Percentiles rank a stretch among this genome's conserved stretches.
phyloP scores from a whole-genome alignment of 2,888 invertebrate species.

The Petrolisthes manimaculis region DNA sequence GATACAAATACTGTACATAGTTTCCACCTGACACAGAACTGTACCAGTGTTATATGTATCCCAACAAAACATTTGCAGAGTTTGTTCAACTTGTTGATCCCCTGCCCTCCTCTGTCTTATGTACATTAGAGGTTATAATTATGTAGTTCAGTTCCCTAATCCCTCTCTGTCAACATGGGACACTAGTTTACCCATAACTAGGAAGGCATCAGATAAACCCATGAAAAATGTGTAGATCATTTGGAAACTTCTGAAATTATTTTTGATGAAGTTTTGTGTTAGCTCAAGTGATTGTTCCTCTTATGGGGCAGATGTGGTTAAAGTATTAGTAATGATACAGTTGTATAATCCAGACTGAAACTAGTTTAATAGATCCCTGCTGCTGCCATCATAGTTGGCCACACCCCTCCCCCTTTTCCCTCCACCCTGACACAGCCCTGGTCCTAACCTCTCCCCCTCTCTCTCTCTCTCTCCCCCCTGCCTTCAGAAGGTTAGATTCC shows the following conservation, averaged over 20 bases:
- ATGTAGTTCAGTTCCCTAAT: slow-evolving; percentile 41
- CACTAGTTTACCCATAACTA: slow-evolving; percentile 42
- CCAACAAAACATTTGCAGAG: too few species aligned
- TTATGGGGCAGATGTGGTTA: not conserved
- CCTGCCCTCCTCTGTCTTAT: not conserved
- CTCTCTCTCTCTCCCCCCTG: slow-evolving; percentile 52
- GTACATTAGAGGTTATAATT: slow-evolving; percentile 6
- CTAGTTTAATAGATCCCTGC: not conserved
- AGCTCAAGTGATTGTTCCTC: too few species aligned
- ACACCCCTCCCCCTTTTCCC: not conserved
- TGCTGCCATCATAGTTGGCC: slow-evolving; percentile 58
- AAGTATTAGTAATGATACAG: not conserved
- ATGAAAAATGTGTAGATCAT: not conserved
- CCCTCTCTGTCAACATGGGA: slow-evolving; percentile 40
- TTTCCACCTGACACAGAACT: slow-evolving; percentile 31
- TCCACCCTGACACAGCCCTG: slow-evolving; percentile 43
- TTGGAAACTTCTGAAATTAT: not conserved
- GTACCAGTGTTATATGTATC: not conserved
- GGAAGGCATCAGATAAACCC: slow-evolving; percentile 51
- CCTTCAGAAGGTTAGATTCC: slow-evolving; percentile 63
- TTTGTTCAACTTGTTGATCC: not conserved
- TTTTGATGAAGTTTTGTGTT: too few species aligned
- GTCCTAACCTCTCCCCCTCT: slow-evolving; percentile 57
- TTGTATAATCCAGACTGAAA: not conserved
- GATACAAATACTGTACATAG: slow-evolving; percentile 9